A percentile compares a stretch with the other conserved stretches of the same genome.
Conservation (phyloP, 2,113 vertebrate genomes). For the Psittacula cyanocephala region DNA sequence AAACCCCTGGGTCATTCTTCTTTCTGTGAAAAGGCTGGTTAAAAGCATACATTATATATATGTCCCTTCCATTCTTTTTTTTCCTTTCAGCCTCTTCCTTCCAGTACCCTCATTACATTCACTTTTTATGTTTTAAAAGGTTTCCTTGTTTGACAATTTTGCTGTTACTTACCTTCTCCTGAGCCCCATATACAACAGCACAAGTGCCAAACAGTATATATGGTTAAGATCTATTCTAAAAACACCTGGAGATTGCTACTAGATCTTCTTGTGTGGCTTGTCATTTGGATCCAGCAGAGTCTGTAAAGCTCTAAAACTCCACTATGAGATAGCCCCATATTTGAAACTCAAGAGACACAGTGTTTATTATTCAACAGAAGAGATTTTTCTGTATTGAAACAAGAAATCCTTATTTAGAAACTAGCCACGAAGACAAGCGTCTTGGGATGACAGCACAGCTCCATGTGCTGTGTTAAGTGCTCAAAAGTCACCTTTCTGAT, state of each 20-base stretch:
- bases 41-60: conserved; percentile 4
- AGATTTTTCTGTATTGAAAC: neutral
- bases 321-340: neutral
- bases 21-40: neutral
- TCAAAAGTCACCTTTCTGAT: neutral
- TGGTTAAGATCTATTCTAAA: conserved; percentile 9
- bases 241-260: neutral
- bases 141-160: conserved; percentile 37
- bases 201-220: neutral
- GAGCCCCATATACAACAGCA: neutral
- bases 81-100: conserved; percentile 2
- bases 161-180: conserved; percentile 30
- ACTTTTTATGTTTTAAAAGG: conserved; percentile 1
- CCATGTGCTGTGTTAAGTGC: neutral
- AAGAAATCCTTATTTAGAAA: neutral
- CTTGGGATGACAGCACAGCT: neutral
- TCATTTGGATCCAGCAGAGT: neutral
- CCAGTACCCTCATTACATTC: neutral
- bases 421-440: neutral
- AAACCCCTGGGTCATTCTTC: neutral
- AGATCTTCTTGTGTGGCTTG: neutral
- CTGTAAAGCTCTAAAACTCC: neutral
- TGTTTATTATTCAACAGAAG: neutral
- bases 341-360: neutral
- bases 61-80: neutral